Base-by-base conservation (phyloP, 2,113 vertebrate species). In the Psilopsiagon aurifrons region DNA sequence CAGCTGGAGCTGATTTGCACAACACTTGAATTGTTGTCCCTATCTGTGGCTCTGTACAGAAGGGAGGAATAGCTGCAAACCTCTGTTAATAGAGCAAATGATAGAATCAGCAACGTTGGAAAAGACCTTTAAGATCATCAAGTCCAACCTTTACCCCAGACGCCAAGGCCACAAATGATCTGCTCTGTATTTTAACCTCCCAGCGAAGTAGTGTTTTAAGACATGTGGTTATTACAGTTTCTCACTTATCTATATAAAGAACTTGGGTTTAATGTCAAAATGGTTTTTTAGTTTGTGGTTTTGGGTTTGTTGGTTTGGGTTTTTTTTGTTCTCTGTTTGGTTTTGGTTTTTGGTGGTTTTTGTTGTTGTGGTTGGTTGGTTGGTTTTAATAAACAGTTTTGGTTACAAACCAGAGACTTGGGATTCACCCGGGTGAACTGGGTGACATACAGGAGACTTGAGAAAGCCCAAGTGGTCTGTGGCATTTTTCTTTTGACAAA, bases 1-100 rank as follows among this genome's bases (percentile, higher is more conserved):
- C 39, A 39, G 31, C 55, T 31, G 49, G 49, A 75, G 39, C 31
- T 52, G 41, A 19, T 74, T 82, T 59, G 27, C 29, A 13, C 14
- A 27, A 14, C 37, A 31, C 19, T 28, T 52, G 35, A n/a, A 70
- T 23, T 59, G 54, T 31, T 55, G 57, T 70, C 11, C 33, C 2
- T 2, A 10, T 37, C 47, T 46, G 49, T 1, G 2, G 17, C 31
- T 47, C 14, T 0, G 1, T 17, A 47, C 13, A 19, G 46, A 0
- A 44, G 18, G 59, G 18, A 69, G 62, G 31, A 41, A 69, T 43
- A 60, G 31, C 63, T 60, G 39, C 80, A 76, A 29, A 27, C 24
- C 16, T 51, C 64, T 83, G 28, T 51, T 63, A n/a, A 33, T 6
- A 54, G 27, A 62, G 54, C 5, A 77, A 14, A 37, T 41, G 0